A percentile compares a stretch with the other conserved stretches of the same genome.
phyloP scores from a whole-genome alignment of 2,888 invertebrate genomes.

The Rhagium mordax region DNA sequence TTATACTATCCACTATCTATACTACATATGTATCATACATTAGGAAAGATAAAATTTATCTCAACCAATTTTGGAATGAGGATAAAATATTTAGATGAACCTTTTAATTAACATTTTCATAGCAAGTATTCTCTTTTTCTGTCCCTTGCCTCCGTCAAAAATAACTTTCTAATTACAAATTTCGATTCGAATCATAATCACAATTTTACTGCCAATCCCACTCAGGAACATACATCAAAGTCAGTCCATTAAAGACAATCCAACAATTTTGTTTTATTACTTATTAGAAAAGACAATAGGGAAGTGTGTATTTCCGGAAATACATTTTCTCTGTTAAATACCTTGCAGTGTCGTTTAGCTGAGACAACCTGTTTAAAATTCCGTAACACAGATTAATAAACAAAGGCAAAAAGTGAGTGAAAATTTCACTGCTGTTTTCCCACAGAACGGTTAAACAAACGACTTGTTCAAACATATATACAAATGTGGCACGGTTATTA shows the following conservation, averaged over 20 bases:
- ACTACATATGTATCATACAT: no score
- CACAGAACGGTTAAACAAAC: constrained; percentile 11
- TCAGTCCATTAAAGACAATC: neutral
- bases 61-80: no score
- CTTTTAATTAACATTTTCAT: no score
- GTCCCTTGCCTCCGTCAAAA: no score
- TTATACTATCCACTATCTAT: no score
- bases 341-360: neutral
- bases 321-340: constrained; percentile 10
- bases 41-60: no score
- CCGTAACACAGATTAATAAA: constrained; percentile 7
- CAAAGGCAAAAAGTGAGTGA: constrained; percentile 24
- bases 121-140: no score
- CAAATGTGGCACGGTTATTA: neutral
- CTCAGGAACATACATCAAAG: neutral
- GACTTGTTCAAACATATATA: neutral
- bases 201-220: neutral
- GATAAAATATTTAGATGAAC: no score
- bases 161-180: neutral
- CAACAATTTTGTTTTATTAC: neutral
- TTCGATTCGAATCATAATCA: neutral
- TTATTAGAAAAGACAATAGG: constrained; percentile 14
- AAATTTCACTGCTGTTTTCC: constrained; percentile 9
- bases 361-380: constrained; percentile 9
- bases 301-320: neutral